Base-by-base conservation (phyloP, 2,797 vertebrate genomes). In the Catostomus latipinnis region DNA sequence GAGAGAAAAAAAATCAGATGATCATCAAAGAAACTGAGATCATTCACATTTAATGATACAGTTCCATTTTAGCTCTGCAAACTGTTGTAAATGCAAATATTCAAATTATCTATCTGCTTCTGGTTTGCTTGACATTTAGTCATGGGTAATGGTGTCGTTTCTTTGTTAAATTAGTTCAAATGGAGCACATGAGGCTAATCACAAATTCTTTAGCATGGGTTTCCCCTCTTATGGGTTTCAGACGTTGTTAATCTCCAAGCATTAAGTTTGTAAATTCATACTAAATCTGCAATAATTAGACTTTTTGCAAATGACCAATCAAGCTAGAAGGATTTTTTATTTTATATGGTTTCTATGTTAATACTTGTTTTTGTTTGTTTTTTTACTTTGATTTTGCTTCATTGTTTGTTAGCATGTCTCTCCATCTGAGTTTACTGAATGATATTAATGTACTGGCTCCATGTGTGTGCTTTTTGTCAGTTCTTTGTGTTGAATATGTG, bases 381-480 rank as follows among this genome's bases (percentile, higher is more conserved):
- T 14, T 11, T 67, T 70, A 8, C 57, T 71, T 77, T 67, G 18
- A 74, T 58, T 57, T 81, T 72, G 71, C 53, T 48, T 54, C 2
- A n/a, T 68, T 57, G 62, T 72, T 61, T 49, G 61, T 58, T 57
- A 53, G 62, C 52, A 68, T 74, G 53, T 77, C 48, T 71, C 62
- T 71, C 48, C 13, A 16, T 72, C 22, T 71, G 16, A 0, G 78
- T 85, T 72, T 71, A 74, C 73, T 72, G 86, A 89, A 85, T 80
- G 85, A 84, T 78, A 16, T 77, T 89, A 86, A 84, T 80, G 85
- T 90, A 89, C 86, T 77, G 88, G 87, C 88, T 87, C 86, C 80
- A 78, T 67, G 53, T 57, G 80, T 76, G 11, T 45, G 11, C 54
- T 54, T 70, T 54, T n/a, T 53, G 57, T 74, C 18, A 54, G 11